phyloP scores from a whole-genome alignment of 1,140 invertebrate species.

The Battus philenor region DNA sequence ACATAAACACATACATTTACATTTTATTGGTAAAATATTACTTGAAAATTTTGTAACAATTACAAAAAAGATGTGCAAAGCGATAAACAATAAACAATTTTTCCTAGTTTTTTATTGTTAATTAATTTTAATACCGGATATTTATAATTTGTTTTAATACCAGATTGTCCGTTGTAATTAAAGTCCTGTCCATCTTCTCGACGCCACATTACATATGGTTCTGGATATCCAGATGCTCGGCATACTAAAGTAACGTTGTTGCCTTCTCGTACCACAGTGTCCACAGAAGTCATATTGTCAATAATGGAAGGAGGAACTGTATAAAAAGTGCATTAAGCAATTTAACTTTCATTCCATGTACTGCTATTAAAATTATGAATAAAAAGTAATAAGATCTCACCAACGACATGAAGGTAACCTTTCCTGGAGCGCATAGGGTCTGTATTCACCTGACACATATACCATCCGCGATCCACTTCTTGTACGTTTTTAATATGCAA shows the following conservation, averaged over 20 bases:
- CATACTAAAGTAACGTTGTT: slow-evolving; percentile 91
- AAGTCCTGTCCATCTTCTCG: slow-evolving; percentile 91
- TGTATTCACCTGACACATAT: slow-evolving; percentile 90
- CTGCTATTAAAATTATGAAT: no score
- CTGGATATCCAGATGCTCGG: slow-evolving; percentile 90
- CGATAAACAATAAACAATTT: no score
- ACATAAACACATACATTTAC: no score
- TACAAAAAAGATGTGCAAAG: background rate
- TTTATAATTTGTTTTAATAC: slow-evolving; percentile 59
- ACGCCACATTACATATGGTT: slow-evolving; percentile 94
- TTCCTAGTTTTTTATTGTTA: no score
- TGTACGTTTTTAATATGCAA: slow-evolving; percentile 89
- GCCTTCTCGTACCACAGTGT: slow-evolving; percentile 92
- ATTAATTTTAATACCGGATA: background rate
- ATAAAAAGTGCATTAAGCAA: no score
- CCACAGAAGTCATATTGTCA: slow-evolving; percentile 89
- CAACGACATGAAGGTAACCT: slow-evolving; percentile 91
- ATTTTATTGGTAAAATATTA: no score
- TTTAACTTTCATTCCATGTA: no score
- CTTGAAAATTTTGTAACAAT: background rate
- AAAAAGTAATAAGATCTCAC: slow-evolving; percentile 74
- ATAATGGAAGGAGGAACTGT: slow-evolving; percentile 92
- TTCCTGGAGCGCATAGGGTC: slow-evolving; percentile 90
- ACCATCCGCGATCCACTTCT: slow-evolving; percentile 89
- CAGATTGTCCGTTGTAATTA: slow-evolving; percentile 89